A percentile compares a stretch with the other conserved stretches of the same genome.
Evolutionary conservation across 1,140 invertebrate genomes (phyloP).

Genomic region (Pseudomyrmex gracilis): DNA sequence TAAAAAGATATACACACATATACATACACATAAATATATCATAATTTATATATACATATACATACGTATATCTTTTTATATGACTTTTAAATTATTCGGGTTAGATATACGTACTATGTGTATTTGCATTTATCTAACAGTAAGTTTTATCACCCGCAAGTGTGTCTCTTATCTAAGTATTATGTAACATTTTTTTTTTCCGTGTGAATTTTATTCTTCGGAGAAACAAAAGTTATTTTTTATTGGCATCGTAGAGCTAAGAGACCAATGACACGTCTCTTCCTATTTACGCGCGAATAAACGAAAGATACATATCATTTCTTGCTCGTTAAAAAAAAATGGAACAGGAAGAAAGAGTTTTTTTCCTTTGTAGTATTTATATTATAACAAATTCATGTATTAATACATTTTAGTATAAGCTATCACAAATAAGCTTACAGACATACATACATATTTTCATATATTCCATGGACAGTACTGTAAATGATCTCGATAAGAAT

Average conservation of each 20-base stretch:
- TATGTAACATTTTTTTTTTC: constrained; percentile 15
- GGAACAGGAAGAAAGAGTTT: constrained; percentile 33
- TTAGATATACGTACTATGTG: constrained; percentile 16
- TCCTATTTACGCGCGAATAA: constrained; percentile 1
- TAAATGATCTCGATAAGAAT: constrained; percentile 51
- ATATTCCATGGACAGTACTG: constrained; percentile 47
- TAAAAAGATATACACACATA: constrained; percentile 28
- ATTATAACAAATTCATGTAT: constrained; percentile 52
- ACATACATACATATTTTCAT: constrained; percentile 55
- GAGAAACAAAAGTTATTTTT: constrained; percentile 2
- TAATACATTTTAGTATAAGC: constrained; percentile 56
- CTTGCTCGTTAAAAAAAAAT: constrained; percentile 29
- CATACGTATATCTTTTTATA: constrained; percentile 37
- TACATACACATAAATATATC: constrained; percentile 49
- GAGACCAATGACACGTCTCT: not conserved
- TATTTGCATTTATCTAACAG: constrained; percentile 27
- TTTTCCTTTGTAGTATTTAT: constrained; percentile 49
- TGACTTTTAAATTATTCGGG: constrained; percentile 24
- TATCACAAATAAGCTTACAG: constrained; percentile 58
- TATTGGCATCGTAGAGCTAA: not conserved
- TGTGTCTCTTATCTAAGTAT: not conserved
- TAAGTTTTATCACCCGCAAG: constrained; percentile 11
- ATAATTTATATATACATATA: constrained; percentile 21
- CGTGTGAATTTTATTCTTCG: constrained; percentile 1
- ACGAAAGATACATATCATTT: constrained; percentile 7